A percentile compares a stretch with the other conserved stretches of the same genome.
phyloP scores from a whole-genome alignment of 2,888 invertebrate genomes.

The Drosophila yooni region DNA sequence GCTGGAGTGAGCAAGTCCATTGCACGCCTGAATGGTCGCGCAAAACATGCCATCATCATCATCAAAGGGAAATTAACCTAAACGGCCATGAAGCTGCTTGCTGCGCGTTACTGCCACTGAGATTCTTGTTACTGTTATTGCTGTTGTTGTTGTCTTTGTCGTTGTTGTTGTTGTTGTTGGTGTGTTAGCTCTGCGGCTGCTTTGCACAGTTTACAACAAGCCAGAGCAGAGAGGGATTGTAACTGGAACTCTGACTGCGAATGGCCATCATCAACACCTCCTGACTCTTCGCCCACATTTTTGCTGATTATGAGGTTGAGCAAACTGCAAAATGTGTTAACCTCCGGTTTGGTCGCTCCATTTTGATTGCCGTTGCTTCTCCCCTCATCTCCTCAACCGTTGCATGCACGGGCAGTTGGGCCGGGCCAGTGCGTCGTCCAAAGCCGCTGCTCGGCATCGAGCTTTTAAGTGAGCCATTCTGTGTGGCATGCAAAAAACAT shows the following conservation, averaged over 20 bases:
- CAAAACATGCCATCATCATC: constrained; percentile 79
- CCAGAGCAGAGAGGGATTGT: constrained; percentile 7
- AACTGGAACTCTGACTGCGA: constrained; percentile 30
- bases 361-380: constrained; percentile 47
- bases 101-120: constrained; percentile 57
- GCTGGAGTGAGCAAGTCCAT: constrained; percentile 74
- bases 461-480: constrained; percentile 50
- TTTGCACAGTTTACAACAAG: constrained; percentile 38
- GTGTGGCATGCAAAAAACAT: constrained; percentile 15
- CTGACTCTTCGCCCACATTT: constrained; percentile 40
- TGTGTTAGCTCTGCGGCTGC: constrained; percentile 47
- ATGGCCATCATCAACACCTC: constrained; percentile 4
- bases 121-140: constrained; percentile 23
- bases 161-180: constrained; percentile 18
- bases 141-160: constrained; percentile 30
- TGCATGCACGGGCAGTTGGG: constrained; percentile 17
- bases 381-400: background rate
- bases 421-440: constrained; percentile 26
- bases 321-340: constrained; percentile 63
- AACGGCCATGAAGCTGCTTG: constrained; percentile 76
- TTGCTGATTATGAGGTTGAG: constrained; percentile 69
- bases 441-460: constrained; percentile 9
- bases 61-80: constrained; percentile 83
- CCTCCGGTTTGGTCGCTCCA: constrained; percentile 54
- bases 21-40: constrained; percentile 82